Evolutionary conservation across 1,140 invertebrate species (phyloP).

Genomic region (Helicoverpa armigera): DNA sequence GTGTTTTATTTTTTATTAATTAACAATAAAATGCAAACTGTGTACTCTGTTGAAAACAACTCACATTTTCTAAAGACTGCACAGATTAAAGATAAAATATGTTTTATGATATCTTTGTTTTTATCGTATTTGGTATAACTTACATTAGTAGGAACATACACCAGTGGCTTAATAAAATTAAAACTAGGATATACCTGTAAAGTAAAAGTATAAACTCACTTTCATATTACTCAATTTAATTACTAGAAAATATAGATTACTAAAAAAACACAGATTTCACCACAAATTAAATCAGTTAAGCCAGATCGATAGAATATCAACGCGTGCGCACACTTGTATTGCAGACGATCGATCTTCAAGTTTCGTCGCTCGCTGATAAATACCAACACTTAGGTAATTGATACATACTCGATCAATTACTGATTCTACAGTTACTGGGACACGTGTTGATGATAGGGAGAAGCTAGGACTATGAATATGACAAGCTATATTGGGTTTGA

Average conservation of each 20-base stretch:
- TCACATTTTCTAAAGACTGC: too few species aligned
- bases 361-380: conserved; percentile 21
- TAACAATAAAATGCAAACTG: too few species aligned
- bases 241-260: too few species aligned
- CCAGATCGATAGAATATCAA: conserved; percentile 1
- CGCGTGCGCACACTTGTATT: conserved; percentile 11
- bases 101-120: too few species aligned
- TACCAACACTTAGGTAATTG: conserved; percentile 38
- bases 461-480: neutral
- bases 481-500: neutral
- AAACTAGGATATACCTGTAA: neutral
- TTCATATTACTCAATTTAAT: too few species aligned
- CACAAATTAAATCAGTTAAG: conserved; percentile 5
- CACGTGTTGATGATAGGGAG: conserved; percentile 15
- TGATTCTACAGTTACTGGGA: conserved; percentile 1
- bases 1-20: too few species aligned
- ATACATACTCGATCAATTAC: conserved; percentile 36
- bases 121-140: too few species aligned
- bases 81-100: too few species aligned
- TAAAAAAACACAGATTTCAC: conserved; percentile 10
- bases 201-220: neutral
- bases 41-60: neutral
- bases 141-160: too few species aligned
- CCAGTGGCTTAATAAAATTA: too few species aligned
- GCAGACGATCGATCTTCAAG: neutral